Base-by-base conservation (phyloP, 92 coral and sea anemone genomes). In the Bergia puertoricense region DNA sequence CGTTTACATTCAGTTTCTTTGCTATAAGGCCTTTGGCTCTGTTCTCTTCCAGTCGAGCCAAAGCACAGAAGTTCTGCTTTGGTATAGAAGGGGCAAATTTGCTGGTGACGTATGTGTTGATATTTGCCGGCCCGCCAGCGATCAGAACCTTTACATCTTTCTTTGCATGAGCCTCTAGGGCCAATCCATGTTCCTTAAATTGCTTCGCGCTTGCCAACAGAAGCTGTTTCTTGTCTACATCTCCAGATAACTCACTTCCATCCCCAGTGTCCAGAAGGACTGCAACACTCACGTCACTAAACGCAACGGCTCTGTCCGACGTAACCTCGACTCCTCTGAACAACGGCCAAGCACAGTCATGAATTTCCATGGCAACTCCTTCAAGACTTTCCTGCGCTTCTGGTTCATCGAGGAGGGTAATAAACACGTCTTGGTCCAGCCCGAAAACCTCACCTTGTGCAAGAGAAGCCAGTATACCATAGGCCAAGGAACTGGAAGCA, bases 11-110 rank as follows among this genome's bases (percentile, higher is more conserved):
- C 56, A 97, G 85, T 85, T 91, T 93, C 89, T 88, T 94, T 37
- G 99, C 98, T 56, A 97, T 73, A 20, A 93, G 91, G 10, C 96
- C 98, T 81, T 97, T 97, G 9, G 97, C 98, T 73, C 95, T 89
- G 72, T 95, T 97, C 83, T 97, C 99, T 86, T 91, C 92, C 41
- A 91, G 90, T 73, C 99, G 94, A n/a, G 98, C 88, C 85, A 95
- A 80, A 41, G 99, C 95, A 76, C 94, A 95, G 85, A 97, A 88
- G 57, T 97, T 95, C 67, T 69, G 80, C 86, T 90, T 95, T 6
- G 98, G 96, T 81, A 97, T 87, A 1, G 99, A 94, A 40, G 97
- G 98, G 69, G 99, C 99, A 94, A 89, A 95, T 72, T 92, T 91
- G 71, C 97, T 91, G 23, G 94, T 81, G 38, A 97, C 88, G 78